phyloP scores from a whole-genome alignment of 2,113 vertebrate genomes.

The Pseudonaja textilis region DNA sequence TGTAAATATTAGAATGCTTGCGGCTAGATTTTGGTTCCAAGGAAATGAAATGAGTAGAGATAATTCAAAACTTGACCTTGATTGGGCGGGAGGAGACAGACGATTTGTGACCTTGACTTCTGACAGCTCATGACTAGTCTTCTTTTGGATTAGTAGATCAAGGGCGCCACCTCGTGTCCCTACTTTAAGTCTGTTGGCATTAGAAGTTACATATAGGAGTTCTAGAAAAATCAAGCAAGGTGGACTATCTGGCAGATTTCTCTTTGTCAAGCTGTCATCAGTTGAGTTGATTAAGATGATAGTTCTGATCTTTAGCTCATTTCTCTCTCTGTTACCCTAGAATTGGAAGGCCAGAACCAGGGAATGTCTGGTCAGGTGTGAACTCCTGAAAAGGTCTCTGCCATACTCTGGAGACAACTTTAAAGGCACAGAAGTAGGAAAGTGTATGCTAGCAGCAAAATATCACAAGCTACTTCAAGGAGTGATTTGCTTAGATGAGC shows the following conservation, averaged over 20 bases:
- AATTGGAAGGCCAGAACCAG: not conserved
- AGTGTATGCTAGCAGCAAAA: not conserved
- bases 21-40: conserved; percentile 45
- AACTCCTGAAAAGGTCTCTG: not conserved
- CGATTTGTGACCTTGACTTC: conserved; percentile 84
- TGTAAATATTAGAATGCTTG: conserved; percentile 27
- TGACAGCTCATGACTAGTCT: conserved; percentile 72
- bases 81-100: conserved; percentile 54
- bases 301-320: not conserved
- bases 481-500: conserved; percentile 63
- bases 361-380: not conserved
- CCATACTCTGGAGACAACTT: conserved; percentile 31
- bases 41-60: conserved; percentile 70
- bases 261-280: not conserved
- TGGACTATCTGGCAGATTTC: not conserved
- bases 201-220: not conserved
- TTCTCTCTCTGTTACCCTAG: not conserved
- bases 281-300: not conserved
- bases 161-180: conserved; percentile 77
- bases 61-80: conserved; percentile 85
- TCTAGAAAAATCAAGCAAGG: not conserved
- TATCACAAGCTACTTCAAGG: conserved; percentile 47
- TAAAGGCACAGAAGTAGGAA: conserved; percentile 61
- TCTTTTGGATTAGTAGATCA: conserved; percentile 71
- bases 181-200: conserved; percentile 25